Evolutionary conservation across 2,888 invertebrate species (phyloP).

Genomic region (Lordiphosa fenestrarum): DNA sequence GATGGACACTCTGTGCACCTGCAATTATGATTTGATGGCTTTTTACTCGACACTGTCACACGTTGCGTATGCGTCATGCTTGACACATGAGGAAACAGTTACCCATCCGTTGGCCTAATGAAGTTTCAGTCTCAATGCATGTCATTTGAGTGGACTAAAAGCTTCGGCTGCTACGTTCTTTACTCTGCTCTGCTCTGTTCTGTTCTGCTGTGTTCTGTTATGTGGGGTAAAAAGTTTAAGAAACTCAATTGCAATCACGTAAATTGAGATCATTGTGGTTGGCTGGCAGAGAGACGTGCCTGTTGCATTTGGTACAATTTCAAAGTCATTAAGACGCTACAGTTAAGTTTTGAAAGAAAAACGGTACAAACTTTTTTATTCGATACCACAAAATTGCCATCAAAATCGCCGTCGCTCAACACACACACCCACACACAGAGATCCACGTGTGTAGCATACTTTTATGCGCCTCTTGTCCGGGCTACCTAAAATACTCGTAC

Average conservation of each 20-base stretch:
- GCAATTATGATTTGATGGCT: constrained; percentile 51
- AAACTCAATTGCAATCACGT: constrained; percentile 36
- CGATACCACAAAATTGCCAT: constrained; percentile 11
- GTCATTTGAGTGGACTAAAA: constrained; percentile 47
- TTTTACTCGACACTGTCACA: constrained; percentile 30
- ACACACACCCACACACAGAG: background rate
- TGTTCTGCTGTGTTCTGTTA: background rate
- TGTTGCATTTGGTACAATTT: constrained; percentile 44
- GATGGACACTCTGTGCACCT: constrained; percentile 37
- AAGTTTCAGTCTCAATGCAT: constrained; percentile 39
- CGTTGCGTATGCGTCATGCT: constrained; percentile 35
- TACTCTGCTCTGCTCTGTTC: background rate
- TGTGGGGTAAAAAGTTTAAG: constrained; percentile 22
- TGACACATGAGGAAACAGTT: constrained; percentile 12
- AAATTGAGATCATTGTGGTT: constrained; percentile 39
- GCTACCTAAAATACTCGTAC: too few relatives aligned
- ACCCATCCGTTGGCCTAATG: constrained; percentile 18
- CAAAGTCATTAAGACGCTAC: constrained; percentile 62
- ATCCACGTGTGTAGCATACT: constrained; percentile 16
- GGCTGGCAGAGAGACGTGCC: constrained; percentile 21
- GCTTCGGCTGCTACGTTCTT: constrained; percentile 14
- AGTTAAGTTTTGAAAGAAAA: constrained; percentile 25
- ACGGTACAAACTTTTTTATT: constrained; percentile 22
- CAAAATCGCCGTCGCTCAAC: constrained; percentile 33
- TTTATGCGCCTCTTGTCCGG: constrained; percentile 21